Percentiles rank a stretch among this genome's conserved stretches.
phyloP scores from a whole-genome alignment of 2,113 vertebrate genomes.

The Ifrita kowaldi region DNA sequence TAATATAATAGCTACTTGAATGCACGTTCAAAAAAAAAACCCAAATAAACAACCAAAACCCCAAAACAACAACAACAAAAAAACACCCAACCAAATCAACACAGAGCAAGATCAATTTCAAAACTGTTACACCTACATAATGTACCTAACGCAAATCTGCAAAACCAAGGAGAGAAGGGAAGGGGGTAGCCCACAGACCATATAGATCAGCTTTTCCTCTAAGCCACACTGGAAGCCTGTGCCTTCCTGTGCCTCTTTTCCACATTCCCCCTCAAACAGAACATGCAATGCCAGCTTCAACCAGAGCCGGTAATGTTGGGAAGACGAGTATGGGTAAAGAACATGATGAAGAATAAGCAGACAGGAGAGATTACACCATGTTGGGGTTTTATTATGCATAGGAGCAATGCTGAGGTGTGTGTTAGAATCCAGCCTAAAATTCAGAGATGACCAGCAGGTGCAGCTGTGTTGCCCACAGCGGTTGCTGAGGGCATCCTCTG shows the following conservation, averaged over 20 bases:
- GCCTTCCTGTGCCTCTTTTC: background rate
- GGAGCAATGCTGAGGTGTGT: background rate
- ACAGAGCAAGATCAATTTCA: background rate
- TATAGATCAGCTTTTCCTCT: background rate
- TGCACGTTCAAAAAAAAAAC: background rate
- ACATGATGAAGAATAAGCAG: background rate
- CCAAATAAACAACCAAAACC: too few relatives aligned
- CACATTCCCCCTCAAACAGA: background rate
- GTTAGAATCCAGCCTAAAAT: background rate
- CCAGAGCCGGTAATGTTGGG: background rate
- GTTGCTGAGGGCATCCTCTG: background rate
- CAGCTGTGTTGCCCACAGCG: background rate
- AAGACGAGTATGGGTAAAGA: background rate
- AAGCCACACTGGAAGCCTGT: background rate
- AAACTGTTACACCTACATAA: background rate
- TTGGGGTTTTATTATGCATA: background rate
- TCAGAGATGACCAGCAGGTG: background rate
- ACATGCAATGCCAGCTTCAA: background rate
- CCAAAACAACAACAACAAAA: background rate
- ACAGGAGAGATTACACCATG: background rate
- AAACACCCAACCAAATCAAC: background rate
- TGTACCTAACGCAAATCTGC: background rate
- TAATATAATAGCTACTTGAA: background rate
- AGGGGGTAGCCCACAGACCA: background rate
- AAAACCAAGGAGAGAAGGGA: background rate